Base-by-base conservation (phyloP, 2,888 invertebrate genomes). In the Amblyjoppa proteus region DNA sequence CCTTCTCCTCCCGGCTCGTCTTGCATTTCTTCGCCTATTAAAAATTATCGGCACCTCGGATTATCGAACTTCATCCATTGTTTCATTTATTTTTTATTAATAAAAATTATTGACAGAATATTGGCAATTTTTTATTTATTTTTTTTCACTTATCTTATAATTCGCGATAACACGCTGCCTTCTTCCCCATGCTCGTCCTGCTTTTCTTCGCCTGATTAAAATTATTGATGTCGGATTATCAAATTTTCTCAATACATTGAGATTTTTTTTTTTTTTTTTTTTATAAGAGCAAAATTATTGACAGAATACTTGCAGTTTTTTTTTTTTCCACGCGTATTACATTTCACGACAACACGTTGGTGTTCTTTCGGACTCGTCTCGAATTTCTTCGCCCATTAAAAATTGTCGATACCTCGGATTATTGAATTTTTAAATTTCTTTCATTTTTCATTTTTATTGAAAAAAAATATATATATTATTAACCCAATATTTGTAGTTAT, bases 401-500 rank as follows among this genome's bases (percentile, higher is more conserved):
- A 31, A 49, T 70, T 16, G 16, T 56, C 3, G 41, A 41, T 2
- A 41, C 11, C 11, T 41, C 11, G 41, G 11, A 11, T 41, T 41
- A 41, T 56, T 9, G 13, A 4, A 56, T 56, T 56, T 20, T 41
- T 11, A 41, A 41, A 11, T 11, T 11, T 11, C 41, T 2, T 41
- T 11, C 9, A 41, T 41, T 41, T 41, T 9, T 41, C 9, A 9
- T 41, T 2, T 41, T 2, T 11, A 41, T 2, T 41, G 11, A 41
- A 41, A 13, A 45, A 28, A 28, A 16, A 49, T 20, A 20, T 20
- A 68, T 25, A 9, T 56, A 34, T 9, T 25, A 31, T 45, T 61
- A n/a, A 31, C 61, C 31, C n/a, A 31, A 28, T 61, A 78, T 71
- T 34, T 49, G 41, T 31, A 28, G 58, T 61, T 28, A 61, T 71